Evolutionary conservation across 2,113 vertebrate species (phyloP).

Genomic region (Nymphicus hollandicus): DNA sequence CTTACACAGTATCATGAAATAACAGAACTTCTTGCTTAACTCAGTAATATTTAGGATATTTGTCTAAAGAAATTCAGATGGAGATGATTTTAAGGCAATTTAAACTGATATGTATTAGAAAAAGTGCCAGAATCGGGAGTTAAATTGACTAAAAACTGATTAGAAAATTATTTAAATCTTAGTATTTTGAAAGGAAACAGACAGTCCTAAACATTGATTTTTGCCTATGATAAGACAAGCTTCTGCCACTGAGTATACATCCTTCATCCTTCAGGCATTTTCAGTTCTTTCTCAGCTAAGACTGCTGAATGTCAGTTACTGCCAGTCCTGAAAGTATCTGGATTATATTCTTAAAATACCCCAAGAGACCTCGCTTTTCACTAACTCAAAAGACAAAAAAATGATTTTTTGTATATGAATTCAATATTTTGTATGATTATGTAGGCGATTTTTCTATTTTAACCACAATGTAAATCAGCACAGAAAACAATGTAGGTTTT

Average conservation of each 20-base stretch:
- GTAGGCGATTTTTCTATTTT: constrained; percentile 21
- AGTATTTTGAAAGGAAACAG: neutral
- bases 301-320: neutral
- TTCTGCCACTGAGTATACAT: neutral
- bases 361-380: neutral
- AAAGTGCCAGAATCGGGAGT: neutral
- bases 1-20: neutral
- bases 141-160: neutral
- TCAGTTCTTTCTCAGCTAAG: neutral
- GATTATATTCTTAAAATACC: neutral
- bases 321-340: neutral
- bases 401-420: neutral
- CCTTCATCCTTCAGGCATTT: neutral
- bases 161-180: neutral
- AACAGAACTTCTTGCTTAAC: neutral
- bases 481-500: constrained; percentile 74
- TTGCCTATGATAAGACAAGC: neutral
- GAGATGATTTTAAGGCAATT: neutral
- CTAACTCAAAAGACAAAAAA: neutral
- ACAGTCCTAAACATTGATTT: neutral
- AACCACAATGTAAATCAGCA: constrained; percentile 74
- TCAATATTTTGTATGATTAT: constrained; percentile 47
- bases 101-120: neutral
- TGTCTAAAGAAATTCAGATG: neutral
- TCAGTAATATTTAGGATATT: neutral